Conservation (phyloP, 1,140 invertebrate species). For the Choristoneura fumiferana region DNA sequence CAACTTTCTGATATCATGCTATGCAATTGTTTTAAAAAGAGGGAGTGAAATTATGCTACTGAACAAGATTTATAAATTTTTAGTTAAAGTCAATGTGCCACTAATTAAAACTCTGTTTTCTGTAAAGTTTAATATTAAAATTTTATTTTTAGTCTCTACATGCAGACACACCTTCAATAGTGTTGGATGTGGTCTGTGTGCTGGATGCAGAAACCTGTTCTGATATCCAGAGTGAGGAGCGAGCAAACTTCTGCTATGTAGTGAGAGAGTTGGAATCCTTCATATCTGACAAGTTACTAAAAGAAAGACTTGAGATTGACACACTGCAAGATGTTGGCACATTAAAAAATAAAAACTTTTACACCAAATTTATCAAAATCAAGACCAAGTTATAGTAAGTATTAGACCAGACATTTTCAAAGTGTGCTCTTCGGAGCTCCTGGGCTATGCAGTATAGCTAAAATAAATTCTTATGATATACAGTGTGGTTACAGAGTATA, state of each 20-base stretch:
- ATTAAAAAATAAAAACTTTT: conserved; percentile 94
- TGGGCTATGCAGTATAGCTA: too few relatives aligned
- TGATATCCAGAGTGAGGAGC: conserved; percentile 82
- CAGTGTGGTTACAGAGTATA: too few relatives aligned
- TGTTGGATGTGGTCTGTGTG: conserved; percentile 88
- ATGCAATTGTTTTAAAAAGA: too few relatives aligned
- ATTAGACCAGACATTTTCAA: neutral
- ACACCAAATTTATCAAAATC: conserved; percentile 98
- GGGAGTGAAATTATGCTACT: too few relatives aligned
- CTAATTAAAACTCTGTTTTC: too few relatives aligned
- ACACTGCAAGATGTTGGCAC: conserved; percentile 95
- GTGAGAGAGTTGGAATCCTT: conserved; percentile 89
- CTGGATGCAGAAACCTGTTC: conserved; percentile 87
- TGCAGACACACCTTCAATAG: conserved; percentile 86
- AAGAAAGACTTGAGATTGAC: conserved; percentile 96
- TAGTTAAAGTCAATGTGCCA: too few relatives aligned
- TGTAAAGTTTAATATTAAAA: too few relatives aligned
- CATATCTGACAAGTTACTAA: conserved; percentile 91
- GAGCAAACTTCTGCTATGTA: conserved; percentile 87
- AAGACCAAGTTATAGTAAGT: conserved; percentile 99
- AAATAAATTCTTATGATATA: too few relatives aligned
- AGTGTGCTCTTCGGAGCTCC: too few relatives aligned
- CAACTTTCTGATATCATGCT: too few relatives aligned
- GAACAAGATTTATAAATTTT: too few relatives aligned
- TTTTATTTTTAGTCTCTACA: conserved; percentile 85